Conservation (phyloP, 2,797 vertebrate genomes). For the Eulemur mongoz region DNA sequence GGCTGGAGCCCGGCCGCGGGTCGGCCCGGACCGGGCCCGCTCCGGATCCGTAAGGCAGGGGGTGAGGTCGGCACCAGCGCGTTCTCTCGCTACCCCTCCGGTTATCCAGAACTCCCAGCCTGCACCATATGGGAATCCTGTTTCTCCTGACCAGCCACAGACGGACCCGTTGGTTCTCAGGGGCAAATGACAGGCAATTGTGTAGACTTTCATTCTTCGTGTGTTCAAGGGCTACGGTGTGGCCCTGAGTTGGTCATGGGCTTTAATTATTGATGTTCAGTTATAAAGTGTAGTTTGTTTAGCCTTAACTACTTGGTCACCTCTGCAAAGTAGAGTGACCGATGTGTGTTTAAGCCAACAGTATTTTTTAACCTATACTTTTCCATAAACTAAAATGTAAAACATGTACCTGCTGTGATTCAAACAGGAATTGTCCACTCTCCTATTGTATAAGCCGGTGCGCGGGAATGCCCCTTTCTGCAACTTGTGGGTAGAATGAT, state of each 20-base stretch:
- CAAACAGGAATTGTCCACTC: neutral
- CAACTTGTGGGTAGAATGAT: neutral
- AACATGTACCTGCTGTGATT: neutral
- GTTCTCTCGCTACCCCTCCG: neutral
- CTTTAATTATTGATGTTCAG: neutral
- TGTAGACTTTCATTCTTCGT: neutral
- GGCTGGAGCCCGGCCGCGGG: neutral
- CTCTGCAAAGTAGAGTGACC: neutral
- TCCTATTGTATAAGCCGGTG: neutral
- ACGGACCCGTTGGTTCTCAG: neutral
- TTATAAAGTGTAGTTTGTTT: neutral
- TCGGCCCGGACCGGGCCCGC: rapidly evolving
- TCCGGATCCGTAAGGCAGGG: rapidly evolving
- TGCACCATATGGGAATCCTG: neutral
- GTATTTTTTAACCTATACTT: neutral
- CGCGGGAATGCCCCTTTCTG: neutral
- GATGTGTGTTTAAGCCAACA: neutral
- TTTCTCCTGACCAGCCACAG: neutral
- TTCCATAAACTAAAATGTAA: neutral
- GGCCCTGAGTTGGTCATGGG: neutral
- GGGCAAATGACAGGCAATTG: too few species aligned
- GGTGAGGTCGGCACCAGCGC: neutral
- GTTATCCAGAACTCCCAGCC: rapidly evolving
- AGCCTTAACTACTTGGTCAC: neutral
- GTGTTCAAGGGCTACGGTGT: neutral